Percentiles rank a stretch among this genome's conserved stretches.
Conservation (phyloP, 2,797 vertebrate genomes). For the Lemur catta region DNA sequence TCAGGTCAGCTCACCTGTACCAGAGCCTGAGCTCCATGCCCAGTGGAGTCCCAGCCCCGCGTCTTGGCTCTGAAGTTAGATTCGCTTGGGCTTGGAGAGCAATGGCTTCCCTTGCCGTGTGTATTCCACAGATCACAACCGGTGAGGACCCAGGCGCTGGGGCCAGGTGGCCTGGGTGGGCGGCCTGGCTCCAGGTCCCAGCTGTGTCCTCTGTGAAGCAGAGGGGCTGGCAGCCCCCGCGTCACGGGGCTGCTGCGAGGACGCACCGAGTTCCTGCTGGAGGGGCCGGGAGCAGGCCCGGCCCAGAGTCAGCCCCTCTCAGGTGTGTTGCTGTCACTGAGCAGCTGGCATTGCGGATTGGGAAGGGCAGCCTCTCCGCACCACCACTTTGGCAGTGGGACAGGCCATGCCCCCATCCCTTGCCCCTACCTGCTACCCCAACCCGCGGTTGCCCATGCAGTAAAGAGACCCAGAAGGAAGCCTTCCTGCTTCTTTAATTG, state of each 20-base stretch:
- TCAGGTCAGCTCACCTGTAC: no score
- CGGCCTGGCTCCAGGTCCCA: not conserved
- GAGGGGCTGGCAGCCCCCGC: not conserved
- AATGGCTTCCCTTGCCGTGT: not conserved
- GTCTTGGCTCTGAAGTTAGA: not conserved
- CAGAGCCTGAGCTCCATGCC: not conserved
- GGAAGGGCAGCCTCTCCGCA: not conserved
- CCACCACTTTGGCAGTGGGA: not conserved
- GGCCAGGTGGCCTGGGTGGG: not conserved
- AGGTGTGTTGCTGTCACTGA: accelerated
- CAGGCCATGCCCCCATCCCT: accelerated
- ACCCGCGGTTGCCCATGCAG: not conserved
- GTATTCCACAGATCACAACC: not conserved
- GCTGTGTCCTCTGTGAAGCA: not conserved
- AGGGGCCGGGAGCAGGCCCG: not conserved
- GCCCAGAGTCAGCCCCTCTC: accelerated
- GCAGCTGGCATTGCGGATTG: accelerated
- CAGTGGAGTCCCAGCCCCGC: not conserved
- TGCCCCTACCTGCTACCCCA: not conserved
- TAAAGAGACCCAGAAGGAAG: conserved; percentile 78
- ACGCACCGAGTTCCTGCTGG: not conserved
- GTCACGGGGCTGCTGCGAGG: not conserved
- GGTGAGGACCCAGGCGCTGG: not conserved
- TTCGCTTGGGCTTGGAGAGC: not conserved
- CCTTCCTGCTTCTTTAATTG: conserved; percentile 91